Base-by-base conservation (phyloP, 1,140 invertebrate genomes). In the Ephestia elutella region DNA sequence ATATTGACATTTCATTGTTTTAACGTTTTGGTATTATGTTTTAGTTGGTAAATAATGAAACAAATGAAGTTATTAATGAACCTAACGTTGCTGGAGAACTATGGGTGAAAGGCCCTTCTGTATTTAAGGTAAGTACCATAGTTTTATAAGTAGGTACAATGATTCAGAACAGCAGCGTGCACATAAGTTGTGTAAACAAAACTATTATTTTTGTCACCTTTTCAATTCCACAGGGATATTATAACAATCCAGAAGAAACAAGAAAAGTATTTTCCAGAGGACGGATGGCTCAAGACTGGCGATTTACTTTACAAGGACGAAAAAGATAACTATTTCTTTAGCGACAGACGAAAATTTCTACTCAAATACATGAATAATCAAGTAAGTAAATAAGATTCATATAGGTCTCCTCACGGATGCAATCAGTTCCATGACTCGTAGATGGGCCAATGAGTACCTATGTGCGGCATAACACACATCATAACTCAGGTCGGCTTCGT, bases 231-330 rank as follows among this genome's bases (percentile, higher is more conserved):
- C 9, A 77, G 71, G 71, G 74, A 7, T 77, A 78, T 60, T 70
- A 71, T 35, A 73, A 71, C 0, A 66, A 70, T 15, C 59, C 63
- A 11, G 75, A 90, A 59, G 91, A 89, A 8, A 93, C 92, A 0
- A 80, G 75, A 20, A 78, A 87, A 30, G 64, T 73, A 8, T 86
- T 86, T 57, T 87, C n/a, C 90, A 44, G 71, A 91, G 55, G 90
- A 92, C 13, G 93, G 93, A 1, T 96, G 93, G 92, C 74, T 95
- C 0, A 91, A 92, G 62, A 93, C 93, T 30, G 94, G 94, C 8
- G 94, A 95, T 73, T 77, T 95, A 51, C 91, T 91, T 0, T 93
- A 92, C 68, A 91, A 92, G 56, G 92, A 95, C 56, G 82, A 92
- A n/a, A 85, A 93, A n/a, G 88, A 86, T 3, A 92, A 87, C 56